Evolutionary conservation across 2,113 vertebrate genomes (phyloP), one percentile per base, ranked within the genome.

Genomic region (Chitala chitala): DNA sequence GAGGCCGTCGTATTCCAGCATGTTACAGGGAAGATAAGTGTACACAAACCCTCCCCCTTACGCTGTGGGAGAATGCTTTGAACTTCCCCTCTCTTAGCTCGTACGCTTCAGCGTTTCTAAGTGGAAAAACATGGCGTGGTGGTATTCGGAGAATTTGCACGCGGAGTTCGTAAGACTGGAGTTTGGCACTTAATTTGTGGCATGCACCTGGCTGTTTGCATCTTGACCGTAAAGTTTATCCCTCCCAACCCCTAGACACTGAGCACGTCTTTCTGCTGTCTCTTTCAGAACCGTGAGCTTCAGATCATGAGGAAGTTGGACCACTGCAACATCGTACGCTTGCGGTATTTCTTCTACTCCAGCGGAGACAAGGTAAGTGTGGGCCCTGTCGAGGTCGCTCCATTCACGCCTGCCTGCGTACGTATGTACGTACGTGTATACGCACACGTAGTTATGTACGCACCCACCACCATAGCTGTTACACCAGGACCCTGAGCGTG

Each of bases 301-400:
- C 93, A 95, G 84, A 95, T 95, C 80, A 95, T 95, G 93, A 92
- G 93, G 78, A 95, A 95, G 79, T 70, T 94, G 86, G 93, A 95
- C 88, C 93, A 95, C 80, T 95, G 93, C 89, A 95, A 95, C 86
- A 94, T 95, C 78, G 93, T 94, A 70, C 90, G 93, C 79, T 91
- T 95, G 83, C 93, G 93, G 74, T 95, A 94, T 76, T 95, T 95
- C 91, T 95, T 94, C 87, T 95, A 95, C 85, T 95, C 93, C 1
- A 95, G 93, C 15, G 93, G 93, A 82, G 93, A 95, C 76, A 95
- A 95, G 93, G 93, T 95, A 86, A 83, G 91, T 40, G 26, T 31
- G 29, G 36, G 29, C 13, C 36, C 38, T 5, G 10, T 0, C 20
- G 6, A 63, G 58, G 12, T 6, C 12, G 5, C 44, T 46, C 44